These are phyloP conservation scores for Cactoblastis cactorum DNA, from an alignment of 2,888 invertebrate genomes.

Conservation along the genomic window DNA sequence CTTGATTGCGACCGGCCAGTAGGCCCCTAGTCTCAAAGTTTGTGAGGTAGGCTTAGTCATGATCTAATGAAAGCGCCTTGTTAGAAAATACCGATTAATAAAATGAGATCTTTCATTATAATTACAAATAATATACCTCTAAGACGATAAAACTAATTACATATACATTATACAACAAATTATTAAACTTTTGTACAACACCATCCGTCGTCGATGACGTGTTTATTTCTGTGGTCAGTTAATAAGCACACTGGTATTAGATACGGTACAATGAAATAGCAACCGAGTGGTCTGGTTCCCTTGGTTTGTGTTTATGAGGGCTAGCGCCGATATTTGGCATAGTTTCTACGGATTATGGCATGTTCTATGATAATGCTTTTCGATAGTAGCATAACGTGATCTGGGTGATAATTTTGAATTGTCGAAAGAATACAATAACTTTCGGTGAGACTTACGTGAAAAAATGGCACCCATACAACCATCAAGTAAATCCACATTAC, in stretches of 20 bases:
- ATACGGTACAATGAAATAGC: constrained; percentile 69
- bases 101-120: constrained; percentile 80
- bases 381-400: neutral
- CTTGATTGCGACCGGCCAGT: constrained; percentile 63
- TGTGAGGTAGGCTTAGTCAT: constrained; percentile 80
- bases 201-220: constrained; percentile 50
- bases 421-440: neutral
- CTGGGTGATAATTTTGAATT: neutral
- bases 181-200: constrained; percentile 70
- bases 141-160: constrained; percentile 77
- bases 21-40: constrained; percentile 63
- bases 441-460: neutral
- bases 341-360: constrained; percentile 19
- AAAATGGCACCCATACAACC: neutral
- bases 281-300: constrained; percentile 33
- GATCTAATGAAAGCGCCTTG: constrained; percentile 79
- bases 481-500: neutral
- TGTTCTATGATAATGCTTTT: constrained; percentile 13
- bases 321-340: constrained; percentile 25
- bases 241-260: constrained; percentile 51
- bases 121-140: constrained; percentile 77
- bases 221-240: constrained; percentile 49
- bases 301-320: constrained; percentile 15
- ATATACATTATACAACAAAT: constrained; percentile 77
- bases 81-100: constrained; percentile 80